Percentiles rank a stretch among this genome's conserved stretches.
These are phyloP conservation scores for Phytoseiulus persimilis DNA, from an alignment of 2,888 invertebrate species.

Conservation along the genomic window DNA sequence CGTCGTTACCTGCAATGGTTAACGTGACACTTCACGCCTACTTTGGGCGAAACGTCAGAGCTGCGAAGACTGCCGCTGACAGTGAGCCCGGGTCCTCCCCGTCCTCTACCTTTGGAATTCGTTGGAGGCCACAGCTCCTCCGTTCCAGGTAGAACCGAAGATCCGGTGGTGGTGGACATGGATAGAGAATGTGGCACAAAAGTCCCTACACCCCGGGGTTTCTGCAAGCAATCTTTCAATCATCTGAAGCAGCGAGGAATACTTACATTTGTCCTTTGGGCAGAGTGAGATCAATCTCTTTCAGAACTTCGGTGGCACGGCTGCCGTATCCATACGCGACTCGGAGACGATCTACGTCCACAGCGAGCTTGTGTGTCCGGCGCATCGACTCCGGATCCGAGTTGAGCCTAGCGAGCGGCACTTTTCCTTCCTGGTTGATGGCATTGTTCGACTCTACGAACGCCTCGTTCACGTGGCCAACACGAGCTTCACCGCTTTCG, in stretches of 20 bases:
- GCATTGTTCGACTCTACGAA: constrained; percentile 29
- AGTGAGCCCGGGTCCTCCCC: background rate
- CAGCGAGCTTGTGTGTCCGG: constrained; percentile 55
- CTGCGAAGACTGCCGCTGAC: background rate
- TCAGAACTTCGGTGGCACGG: constrained; percentile 73
- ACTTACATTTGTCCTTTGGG: constrained; percentile 90
- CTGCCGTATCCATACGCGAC: constrained; percentile 81
- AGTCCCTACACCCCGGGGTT: no score
- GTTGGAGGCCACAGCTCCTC: background rate
- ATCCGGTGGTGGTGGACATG: no score
- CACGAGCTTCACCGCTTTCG: constrained; percentile 10
- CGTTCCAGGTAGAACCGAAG: background rate
- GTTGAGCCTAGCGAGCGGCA: background rate
- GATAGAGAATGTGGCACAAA: no score
- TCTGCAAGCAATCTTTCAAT: no score
- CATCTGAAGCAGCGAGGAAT: no score
- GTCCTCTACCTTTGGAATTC: background rate
- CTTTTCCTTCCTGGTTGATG: constrained; percentile 15
- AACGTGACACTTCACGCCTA: background rate
- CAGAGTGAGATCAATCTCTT: constrained; percentile 84
- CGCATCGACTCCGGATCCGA: constrained; percentile 34
- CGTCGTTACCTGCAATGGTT: background rate
- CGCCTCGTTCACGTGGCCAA: constrained; percentile 27
- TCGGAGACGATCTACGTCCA: constrained; percentile 75
- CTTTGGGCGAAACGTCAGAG: background rate